Evolutionary conservation across 37 sponge, comb jelly and placozoan species (phyloP), one percentile per base, ranked within the genome.

Genomic region (Petrosia ficiformis): DNA sequence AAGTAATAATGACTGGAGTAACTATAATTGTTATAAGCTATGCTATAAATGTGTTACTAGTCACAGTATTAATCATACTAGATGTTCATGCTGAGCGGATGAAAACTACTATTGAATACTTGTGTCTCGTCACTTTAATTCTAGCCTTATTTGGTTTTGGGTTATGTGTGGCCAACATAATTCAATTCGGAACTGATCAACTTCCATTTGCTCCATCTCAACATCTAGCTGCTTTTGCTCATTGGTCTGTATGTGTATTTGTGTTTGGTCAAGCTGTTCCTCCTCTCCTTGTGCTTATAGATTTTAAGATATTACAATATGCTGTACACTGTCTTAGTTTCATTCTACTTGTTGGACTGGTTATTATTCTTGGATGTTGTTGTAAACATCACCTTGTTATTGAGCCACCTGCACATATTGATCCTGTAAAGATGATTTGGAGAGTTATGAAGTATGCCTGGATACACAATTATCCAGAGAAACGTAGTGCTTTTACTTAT

Each of bases 401-500:
- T 16, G 54, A 48, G 54, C 54, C 54, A 19, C 54, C 16, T 10
- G 16, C 54, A 10, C 10, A 16, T 19, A 48, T 5, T 6, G n/a
- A 61, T n/a, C 63, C 63, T 6, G 11, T 61, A 6, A 5, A 11
- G 6, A 24, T 61, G 5, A 61, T 61, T 22, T 26, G 28, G 6
- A n/a, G 5, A 26, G 26, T 61, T 6, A 8, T 61, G 25, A 61
- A n/a, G 63, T 61, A 26, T 22, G 26, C 28, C n/a, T 26, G 28
- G 28, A 61, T 24, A 22, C 63, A 61, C 26, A n/a, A 8, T 11
- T 26, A 61, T 61, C 63, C 63, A 5, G 28, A 26, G n/a, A 26
- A 26, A 26, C 63, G 63, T n/a, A 61, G 63, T 61, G 63, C 63
- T 5, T 61, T 61, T n/a, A 61, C 63, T 61, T 61, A 61, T 22